These are phyloP conservation scores for Stenolophus ochropezus DNA, from an alignment of 2,888 invertebrate genomes.

Conservation along the genomic window DNA sequence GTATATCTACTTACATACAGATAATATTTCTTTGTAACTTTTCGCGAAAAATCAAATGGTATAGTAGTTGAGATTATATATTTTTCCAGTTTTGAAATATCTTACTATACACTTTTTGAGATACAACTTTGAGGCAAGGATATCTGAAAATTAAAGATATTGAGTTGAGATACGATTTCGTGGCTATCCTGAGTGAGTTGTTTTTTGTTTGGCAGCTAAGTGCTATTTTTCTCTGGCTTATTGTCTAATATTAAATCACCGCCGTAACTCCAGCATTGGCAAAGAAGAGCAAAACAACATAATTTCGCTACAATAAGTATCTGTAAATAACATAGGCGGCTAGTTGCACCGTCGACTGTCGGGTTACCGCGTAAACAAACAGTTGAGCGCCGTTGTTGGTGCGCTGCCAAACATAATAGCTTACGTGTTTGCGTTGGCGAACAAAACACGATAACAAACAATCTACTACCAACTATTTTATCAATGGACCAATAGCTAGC, in stretches of 20 bases:
- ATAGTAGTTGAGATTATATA: no score
- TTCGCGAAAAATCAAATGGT: no score
- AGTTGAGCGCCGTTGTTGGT: background rate
- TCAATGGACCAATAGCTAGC: conserved; percentile 20
- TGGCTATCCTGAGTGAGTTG: no score
- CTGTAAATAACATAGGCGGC: background rate
- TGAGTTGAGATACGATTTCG: no score
- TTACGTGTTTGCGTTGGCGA: background rate
- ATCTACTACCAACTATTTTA: conserved; percentile 9
- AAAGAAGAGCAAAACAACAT: background rate
- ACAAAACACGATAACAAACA: conserved; percentile 12
- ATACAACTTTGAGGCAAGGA: no score
- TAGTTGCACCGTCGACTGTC: background rate
- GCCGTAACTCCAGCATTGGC: background rate
- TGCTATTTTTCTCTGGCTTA: background rate
- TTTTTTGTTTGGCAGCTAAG: background rate
- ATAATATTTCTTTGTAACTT: no score
- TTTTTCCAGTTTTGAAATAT: no score
- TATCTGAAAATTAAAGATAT: no score
- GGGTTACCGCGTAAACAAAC: background rate
- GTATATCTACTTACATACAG: no score
- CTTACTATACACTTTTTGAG: no score
- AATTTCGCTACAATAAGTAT: background rate
- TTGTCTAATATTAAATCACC: background rate
- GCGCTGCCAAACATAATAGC: background rate